phyloP scores from a whole-genome alignment of 2,888 invertebrate species.

The Xiphydria camelus region DNA sequence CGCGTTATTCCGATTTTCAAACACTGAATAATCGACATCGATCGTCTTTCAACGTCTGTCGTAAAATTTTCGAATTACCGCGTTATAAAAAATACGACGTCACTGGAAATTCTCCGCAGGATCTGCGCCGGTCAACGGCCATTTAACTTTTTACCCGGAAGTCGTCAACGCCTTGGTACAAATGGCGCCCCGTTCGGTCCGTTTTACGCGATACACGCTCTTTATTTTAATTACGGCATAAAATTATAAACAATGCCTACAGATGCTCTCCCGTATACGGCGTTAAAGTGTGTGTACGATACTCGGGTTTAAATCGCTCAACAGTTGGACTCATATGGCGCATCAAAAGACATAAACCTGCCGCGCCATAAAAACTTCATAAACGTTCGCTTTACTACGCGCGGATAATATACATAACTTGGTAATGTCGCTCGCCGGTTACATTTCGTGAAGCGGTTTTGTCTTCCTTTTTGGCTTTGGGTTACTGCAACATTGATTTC shows the following conservation, averaged over 20 bases:
- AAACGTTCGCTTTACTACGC: slow-evolving; percentile 30
- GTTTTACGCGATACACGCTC: slow-evolving; percentile 31
- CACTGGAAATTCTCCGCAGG: no score
- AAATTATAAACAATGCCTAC: slow-evolving; percentile 45
- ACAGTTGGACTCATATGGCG: slow-evolving; percentile 47
- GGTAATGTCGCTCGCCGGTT: slow-evolving; percentile 11
- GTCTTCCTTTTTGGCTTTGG: no score
- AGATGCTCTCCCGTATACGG: slow-evolving; percentile 30
- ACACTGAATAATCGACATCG: no score
- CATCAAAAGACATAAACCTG: slow-evolving; percentile 45
- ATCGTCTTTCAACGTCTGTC: no score
- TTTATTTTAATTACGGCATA: slow-evolving; percentile 48
- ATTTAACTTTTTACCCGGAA: slow-evolving; percentile 23
- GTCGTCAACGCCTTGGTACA: slow-evolving; percentile 22
- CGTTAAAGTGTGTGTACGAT: slow-evolving; percentile 22
- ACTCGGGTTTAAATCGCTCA: slow-evolving; percentile 35
- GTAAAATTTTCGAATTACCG: no score
- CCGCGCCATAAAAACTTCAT: slow-evolving; percentile 38
- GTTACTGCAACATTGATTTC: no score
- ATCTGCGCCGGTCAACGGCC: no score
- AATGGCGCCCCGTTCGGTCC: slow-evolving; percentile 15
- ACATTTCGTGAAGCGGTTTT: no score
- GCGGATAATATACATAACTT: slow-evolving; percentile 19
- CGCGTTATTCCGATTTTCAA: no score
- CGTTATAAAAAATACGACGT: no score